phyloP scores from a whole-genome alignment of 2,888 invertebrate genomes.

The Strigamia transsilvanica region DNA sequence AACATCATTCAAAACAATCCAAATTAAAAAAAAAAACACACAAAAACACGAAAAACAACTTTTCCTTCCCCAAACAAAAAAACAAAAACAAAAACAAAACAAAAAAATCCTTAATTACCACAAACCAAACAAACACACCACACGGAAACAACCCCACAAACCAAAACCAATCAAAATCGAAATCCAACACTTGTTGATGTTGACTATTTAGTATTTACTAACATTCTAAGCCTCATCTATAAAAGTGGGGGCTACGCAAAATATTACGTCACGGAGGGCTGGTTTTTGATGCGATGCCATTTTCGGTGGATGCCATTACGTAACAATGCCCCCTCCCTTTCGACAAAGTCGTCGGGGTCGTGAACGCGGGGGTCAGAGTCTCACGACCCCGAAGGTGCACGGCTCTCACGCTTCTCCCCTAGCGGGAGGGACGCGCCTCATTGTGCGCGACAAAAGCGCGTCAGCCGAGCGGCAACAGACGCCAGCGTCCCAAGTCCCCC shows the following conservation, averaged over 20 bases:
- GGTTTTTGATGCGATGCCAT: conserved; percentile 19
- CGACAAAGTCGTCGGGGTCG: conserved; percentile 43
- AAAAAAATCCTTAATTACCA: no score
- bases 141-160: no score
- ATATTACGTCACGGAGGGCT: conserved; percentile 10
- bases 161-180: no score
- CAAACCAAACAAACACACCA: no score
- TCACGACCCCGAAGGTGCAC: conserved; percentile 45
- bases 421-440: conserved; percentile 35
- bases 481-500: conserved; percentile 21
- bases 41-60: no score
- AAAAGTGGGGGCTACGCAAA: neutral
- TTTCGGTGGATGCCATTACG: conserved; percentile 34
- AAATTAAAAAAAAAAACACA: no score
- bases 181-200: no score
- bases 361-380: conserved; percentile 48
- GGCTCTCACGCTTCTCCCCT: conserved; percentile 49
- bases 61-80: no score
- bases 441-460: conserved; percentile 42
- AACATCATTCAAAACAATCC: no score
- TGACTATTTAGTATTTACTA: no score
- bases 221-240: neutral
- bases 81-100: no score
- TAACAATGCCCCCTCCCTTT: conserved; percentile 32
- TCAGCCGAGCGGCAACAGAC: conserved; percentile 45